Base-by-base conservation (phyloP, 2,113 vertebrate species). In the Semnopithecus entellus region DNA sequence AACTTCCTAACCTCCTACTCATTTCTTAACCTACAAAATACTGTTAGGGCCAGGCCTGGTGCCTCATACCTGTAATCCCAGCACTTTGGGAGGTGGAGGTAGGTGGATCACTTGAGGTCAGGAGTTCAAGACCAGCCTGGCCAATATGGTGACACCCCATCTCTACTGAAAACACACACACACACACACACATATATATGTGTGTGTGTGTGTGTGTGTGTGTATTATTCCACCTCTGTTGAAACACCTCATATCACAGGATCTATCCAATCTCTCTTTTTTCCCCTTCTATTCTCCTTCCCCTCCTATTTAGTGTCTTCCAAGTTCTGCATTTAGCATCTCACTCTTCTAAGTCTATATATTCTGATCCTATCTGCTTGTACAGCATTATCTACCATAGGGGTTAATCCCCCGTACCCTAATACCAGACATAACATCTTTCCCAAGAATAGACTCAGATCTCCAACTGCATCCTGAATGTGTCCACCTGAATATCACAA, bases 101-200 rank as follows among this genome's bases (percentile, higher is more conserved):
- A 13, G 61, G 12, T 64, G 61, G 61, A 64, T 64, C 61, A 64
- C 61, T 64, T 64, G 61, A 64, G 61, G 61, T 64, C 61, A 64
- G 61, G 61, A 64, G 61, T 32, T 64, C 27, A 5, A 32, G 61
- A 64, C 5, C 61, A 64, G 61, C 61, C 61, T 64, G 61, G 61
- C 61, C 61, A 64, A 64, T 14, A 64, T 14, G 27, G 12, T 64
- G 12, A 64, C 32, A 64, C 61, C 27, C 61, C 5, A 32, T 64
- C 61, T 64, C 27, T 64, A 18, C 61, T 64, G 13, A 14, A 64
- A 61, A 43, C 40, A 43, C 40, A 43, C 40, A 40, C 40, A 40
- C 40, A 40, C 40, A 40, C 40, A 64, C 1, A 4, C 4, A 25
- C 1, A 59, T 59, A 2, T 30, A 2, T 48, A 0, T 48, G 0